Conservation (phyloP, 1,140 invertebrate genomes). For the Cephus cinctus region DNA sequence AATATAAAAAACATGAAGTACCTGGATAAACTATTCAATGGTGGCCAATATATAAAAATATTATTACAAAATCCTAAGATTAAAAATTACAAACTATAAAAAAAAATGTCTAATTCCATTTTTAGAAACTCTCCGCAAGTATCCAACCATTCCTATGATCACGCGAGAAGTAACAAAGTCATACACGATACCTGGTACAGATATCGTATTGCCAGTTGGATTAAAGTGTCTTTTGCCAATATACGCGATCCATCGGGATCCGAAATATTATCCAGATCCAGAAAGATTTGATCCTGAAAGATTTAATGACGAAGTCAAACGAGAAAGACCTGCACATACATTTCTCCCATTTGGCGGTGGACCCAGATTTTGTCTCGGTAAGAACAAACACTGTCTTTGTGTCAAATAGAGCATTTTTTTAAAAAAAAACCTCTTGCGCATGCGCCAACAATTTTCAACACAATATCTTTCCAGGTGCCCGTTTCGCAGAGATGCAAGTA, state of each 20-base stretch:
- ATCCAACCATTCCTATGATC: conserved; percentile 55
- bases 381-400: conserved; percentile 12
- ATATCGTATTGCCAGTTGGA: conserved; percentile 49
- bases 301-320: too few species aligned
- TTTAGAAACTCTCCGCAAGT: conserved; percentile 58
- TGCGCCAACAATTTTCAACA: too few species aligned
- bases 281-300: conserved; percentile 40
- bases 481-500: not conserved
- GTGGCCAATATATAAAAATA: too few species aligned
- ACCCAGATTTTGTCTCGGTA: conserved; percentile 51
- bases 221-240: conserved; percentile 48
- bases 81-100: too few species aligned
- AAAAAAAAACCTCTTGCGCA: too few species aligned
- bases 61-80: too few species aligned
- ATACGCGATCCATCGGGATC: conserved; percentile 41
- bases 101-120: too few species aligned
- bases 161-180: conserved; percentile 51
- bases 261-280: conserved; percentile 34
- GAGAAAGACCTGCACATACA: conserved; percentile 24
- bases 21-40: conserved; percentile 52
- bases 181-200: conserved; percentile 52
- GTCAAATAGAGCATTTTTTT: too few species aligned
- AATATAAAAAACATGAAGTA: conserved; percentile 44
- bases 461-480: not conserved
- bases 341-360: conserved; percentile 53